These are phyloP conservation scores for Aphelinus atriplicis DNA, from an alignment of 1,140 invertebrate species.

Conservation along the genomic window DNA sequence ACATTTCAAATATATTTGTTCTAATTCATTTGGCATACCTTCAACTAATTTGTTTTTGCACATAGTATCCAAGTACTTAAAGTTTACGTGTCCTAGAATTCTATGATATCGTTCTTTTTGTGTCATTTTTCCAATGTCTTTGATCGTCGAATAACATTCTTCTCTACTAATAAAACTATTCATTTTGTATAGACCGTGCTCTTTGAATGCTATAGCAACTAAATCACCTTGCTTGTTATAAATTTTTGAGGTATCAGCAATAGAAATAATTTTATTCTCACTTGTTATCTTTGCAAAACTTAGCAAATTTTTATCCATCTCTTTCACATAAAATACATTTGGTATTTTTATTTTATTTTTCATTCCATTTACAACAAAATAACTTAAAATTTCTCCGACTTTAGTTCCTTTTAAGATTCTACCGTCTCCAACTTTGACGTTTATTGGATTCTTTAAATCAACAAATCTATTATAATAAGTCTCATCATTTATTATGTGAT, in stretches of 20 bases:
- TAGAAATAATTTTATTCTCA: constrained; percentile 39
- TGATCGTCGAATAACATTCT: background rate
- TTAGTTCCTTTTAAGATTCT: constrained; percentile 43
- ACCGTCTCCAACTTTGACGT: constrained; percentile 45
- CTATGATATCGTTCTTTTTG: constrained; percentile 10
- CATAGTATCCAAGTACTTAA: constrained; percentile 2
- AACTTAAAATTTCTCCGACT: constrained; percentile 39
- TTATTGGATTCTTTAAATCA: constrained; percentile 39
- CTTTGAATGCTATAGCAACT: constrained; percentile 31
- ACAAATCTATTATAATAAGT: constrained; percentile 34
- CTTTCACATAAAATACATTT: constrained; percentile 40
- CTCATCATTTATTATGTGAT: constrained; percentile 45
- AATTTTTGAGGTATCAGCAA: constrained; percentile 35
- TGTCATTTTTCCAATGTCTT: background rate
- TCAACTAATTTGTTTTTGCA: constrained; percentile 1
- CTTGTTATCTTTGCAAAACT: constrained; percentile 40
- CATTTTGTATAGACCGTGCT: constrained; percentile 25
- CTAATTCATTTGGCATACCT: background rate
- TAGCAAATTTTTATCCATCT: constrained; percentile 43
- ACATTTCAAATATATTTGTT: background rate
- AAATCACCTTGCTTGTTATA: constrained; percentile 32
- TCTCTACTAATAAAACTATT: background rate
- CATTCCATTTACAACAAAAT: constrained; percentile 37
- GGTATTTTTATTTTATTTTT: constrained; percentile 30
- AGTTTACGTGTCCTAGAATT: constrained; percentile 5